Evolutionary conservation across 2,888 invertebrate genomes (phyloP), one percentile per base, ranked within the genome.

Genomic region (Orthonychiurus folsomi): DNA sequence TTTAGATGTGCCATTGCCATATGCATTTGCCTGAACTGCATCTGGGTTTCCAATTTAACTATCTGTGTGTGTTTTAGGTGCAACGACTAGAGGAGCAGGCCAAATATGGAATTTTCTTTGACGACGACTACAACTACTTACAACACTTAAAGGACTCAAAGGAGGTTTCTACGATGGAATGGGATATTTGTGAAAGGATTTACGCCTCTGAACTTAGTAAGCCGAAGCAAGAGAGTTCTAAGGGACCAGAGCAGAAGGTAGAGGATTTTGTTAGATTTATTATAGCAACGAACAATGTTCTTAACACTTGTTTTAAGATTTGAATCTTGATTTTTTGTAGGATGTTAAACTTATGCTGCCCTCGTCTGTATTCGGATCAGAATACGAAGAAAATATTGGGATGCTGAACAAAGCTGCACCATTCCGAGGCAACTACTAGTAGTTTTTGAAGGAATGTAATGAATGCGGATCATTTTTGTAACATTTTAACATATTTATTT

Each of bases 101-200:
- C 20, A 92, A 93, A 76, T 94, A 84, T 81, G 96, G 95, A 1
- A 86, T 97, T 65, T 91, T 86, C 76, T 96, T 85, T 77, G 94
- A 95, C 74, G 95, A 97, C 78, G 92, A 94, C 73, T 95, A 93
- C 77, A 86, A 97, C 76, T 97, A 97, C 75, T 78, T 96, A 69
- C 91, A 96, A 77, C 94, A 97, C 81, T 81, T 97, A 62, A 84
- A 84, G 73, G 85, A 86, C 66, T 73, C 71, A 1, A 72, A 74
- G 50, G 75, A 76, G 65, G 74, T 74, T 1, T 74, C 75, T 3
- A 66, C 66, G 27, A 70, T 68, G 28, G 73, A 72, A 69, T 71
- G 77, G 76, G 73, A 75, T 26, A 60, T 65, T 26, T 65, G 67
- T 27, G 70, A 69, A 58, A 52, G 69, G 48, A 61, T 70, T 20